phyloP scores from a whole-genome alignment of 37 sponge, comb jelly and placozoan species.

The Amphimedon queenslandica region DNA sequence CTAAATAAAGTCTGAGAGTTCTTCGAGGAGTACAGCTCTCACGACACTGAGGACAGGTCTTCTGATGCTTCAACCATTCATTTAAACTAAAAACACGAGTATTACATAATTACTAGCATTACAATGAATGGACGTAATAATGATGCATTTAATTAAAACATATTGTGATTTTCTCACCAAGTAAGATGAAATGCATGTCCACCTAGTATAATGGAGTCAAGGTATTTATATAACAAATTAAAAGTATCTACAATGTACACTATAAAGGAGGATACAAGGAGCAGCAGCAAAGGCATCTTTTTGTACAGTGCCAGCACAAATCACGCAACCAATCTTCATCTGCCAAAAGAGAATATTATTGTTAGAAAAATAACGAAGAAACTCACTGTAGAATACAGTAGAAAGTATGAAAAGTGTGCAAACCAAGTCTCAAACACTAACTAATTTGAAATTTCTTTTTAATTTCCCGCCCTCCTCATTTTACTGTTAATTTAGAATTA shows the following conservation, averaged over 20 bases:
- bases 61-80: conserved; percentile 42
- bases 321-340: conserved; percentile 39
- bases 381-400: too few species aligned
- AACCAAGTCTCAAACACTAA: too few species aligned
- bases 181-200: conserved; percentile 50
- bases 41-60: conserved; percentile 52
- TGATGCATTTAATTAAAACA: too few species aligned
- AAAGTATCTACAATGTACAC: background rate
- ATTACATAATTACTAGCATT: too few species aligned
- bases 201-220: conserved; percentile 16
- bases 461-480: background rate
- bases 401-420: too few species aligned
- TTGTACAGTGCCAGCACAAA: conserved; percentile 43
- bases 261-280: conserved; percentile 28
- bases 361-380: too few species aligned
- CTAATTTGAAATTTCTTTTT: background rate
- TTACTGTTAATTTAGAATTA: background rate
- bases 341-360: background rate
- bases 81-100: conserved; percentile 4
- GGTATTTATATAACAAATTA: background rate
- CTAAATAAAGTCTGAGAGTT: conserved; percentile 38
- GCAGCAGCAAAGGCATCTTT: conserved; percentile 34
- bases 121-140: too few species aligned
- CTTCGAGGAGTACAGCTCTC: conserved; percentile 27
- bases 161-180: conserved; percentile 14